Evolutionary conservation across 2,797 vertebrate genomes (phyloP).

Genomic region (Anguilla pacifica): DNA sequence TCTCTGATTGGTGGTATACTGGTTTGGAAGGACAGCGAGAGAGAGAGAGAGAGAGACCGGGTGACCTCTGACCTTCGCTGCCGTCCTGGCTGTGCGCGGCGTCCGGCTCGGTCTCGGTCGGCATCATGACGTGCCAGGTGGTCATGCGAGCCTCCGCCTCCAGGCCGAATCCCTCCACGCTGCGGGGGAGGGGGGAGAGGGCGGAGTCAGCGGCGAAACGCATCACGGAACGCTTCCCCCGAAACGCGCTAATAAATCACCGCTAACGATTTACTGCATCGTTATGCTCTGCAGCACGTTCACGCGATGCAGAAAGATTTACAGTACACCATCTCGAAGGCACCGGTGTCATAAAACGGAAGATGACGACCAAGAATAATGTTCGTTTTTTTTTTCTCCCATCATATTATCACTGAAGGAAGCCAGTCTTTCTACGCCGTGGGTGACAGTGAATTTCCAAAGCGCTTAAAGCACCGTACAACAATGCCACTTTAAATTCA

Average conservation of each 20-base stretch:
- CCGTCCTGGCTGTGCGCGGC: conserved; percentile 87
- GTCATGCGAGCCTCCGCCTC: conserved; percentile 99
- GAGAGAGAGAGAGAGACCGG: not conserved
- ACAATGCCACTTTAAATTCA: not conserved
- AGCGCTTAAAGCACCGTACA: not conserved
- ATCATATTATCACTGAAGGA: not conserved
- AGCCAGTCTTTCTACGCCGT: not conserved
- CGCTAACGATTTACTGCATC: not conserved
- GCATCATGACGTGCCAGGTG: conserved; percentile 97
- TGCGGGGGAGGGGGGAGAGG: conserved; percentile 71
- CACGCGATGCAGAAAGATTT: not conserved
- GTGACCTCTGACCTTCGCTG: conserved; percentile 83
- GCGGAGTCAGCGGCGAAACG: not conserved
- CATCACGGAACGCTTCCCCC: not conserved
- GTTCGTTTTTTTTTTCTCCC: not conserved
- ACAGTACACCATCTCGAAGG: not conserved
- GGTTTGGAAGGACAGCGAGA: not conserved
- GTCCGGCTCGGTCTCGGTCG: conserved; percentile 86
- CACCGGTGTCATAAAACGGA: not conserved
- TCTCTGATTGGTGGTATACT: not conserved
- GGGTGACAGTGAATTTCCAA: not conserved
- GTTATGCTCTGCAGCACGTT: not conserved
- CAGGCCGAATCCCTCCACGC: conserved; percentile 93
- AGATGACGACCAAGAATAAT: not conserved
- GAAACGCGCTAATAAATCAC: not conserved